Conservation (phyloP, 2,113 vertebrate genomes). For the rabbit (Oryctolagus cuniculus) region DNA sequence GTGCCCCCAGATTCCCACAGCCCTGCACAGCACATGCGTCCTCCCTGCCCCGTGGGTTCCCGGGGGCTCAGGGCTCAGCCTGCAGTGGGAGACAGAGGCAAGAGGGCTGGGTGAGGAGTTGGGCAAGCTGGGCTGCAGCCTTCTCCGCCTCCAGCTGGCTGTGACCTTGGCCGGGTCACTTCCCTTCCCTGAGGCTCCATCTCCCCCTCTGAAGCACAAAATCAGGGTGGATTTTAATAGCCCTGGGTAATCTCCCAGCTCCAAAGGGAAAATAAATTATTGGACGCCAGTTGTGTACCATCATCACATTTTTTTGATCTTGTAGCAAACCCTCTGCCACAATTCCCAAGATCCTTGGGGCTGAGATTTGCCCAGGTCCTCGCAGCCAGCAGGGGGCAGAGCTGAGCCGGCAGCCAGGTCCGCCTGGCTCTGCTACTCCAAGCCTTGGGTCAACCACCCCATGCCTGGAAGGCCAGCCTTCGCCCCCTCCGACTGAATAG, state of each 20-base stretch:
- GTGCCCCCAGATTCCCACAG: neutral
- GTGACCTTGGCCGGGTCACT: neutral
- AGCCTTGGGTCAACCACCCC: neutral
- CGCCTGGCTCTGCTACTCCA: neutral
- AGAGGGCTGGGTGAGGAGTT: neutral
- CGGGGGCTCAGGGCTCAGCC: too few species aligned
- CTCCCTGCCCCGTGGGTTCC: neutral
- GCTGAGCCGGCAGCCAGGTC: neutral
- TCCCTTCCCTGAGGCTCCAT: neutral
- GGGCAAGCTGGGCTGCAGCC: neutral
- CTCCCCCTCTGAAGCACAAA: neutral
- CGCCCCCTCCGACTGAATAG: neutral
- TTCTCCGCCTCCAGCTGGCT: too few species aligned
- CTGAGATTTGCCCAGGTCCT: neutral
- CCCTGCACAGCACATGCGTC: accelerated
- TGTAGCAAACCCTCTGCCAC: neutral
- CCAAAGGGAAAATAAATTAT: neutral
- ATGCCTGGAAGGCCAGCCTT: accelerated
- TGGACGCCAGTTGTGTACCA: neutral
- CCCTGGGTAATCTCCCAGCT: neutral
- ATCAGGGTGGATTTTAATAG: neutral
- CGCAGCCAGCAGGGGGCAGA: neutral
- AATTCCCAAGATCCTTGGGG: neutral
- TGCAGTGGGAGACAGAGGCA: accelerated
- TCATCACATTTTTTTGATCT: neutral